These are phyloP conservation scores for Synanceia verrucosa DNA, from an alignment of 2,797 vertebrate genomes.

Conservation along the genomic window DNA sequence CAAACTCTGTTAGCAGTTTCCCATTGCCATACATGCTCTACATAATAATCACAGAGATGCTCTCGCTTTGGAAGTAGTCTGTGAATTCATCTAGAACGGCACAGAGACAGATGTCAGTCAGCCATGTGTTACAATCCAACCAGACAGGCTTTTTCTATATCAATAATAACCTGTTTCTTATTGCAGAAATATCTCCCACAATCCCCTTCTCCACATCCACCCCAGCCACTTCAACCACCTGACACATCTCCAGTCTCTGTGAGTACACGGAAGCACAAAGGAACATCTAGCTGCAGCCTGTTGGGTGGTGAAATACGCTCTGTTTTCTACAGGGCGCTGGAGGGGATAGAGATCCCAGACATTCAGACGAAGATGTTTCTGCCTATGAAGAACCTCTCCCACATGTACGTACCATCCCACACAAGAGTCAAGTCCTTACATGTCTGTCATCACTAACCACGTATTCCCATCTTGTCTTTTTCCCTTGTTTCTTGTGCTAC, in stretches of 20 bases:
- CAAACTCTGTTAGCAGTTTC: neutral
- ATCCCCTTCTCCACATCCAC: slow-evolving; percentile 80
- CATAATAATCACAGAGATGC: neutral
- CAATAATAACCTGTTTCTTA: slow-evolving; percentile 16
- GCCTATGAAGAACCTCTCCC: slow-evolving; percentile 83
- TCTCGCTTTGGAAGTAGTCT: neutral
- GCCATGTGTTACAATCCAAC: neutral
- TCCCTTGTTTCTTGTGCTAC: neutral
- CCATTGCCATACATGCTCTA: neutral
- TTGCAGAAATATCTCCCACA: slow-evolving; percentile 87
- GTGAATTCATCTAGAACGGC: neutral
- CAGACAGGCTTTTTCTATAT: neutral
- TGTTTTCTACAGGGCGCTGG: slow-evolving; percentile 76
- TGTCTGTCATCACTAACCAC: neutral
- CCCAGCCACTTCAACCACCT: slow-evolving; percentile 80
- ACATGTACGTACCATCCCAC: slow-evolving; percentile 75
- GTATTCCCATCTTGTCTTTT: neutral
- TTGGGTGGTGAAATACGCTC: neutral
- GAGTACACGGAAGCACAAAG: slow-evolving; percentile 63
- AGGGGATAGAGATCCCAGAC: slow-evolving; percentile 84
- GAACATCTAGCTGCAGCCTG: neutral
- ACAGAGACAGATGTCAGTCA: neutral
- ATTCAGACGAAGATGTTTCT: slow-evolving; percentile 86
- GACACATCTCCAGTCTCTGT: slow-evolving; percentile 86
- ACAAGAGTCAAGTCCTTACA: neutral